phyloP scores from a whole-genome alignment of 2,888 invertebrate genomes.

The Idaea straminata region DNA sequence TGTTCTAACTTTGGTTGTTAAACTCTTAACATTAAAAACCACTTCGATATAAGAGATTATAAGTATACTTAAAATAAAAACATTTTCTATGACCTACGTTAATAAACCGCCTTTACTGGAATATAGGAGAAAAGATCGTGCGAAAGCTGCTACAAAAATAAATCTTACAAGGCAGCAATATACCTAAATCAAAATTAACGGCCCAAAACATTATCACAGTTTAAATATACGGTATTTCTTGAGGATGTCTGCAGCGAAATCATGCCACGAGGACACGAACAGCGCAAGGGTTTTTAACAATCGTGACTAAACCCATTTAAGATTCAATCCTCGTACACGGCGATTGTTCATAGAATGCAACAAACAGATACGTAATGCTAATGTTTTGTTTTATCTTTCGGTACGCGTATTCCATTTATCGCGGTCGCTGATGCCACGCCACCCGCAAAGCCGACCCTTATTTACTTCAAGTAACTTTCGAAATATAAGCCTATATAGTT shows the following conservation, averaged over 20 bases:
- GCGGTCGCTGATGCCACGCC: neutral
- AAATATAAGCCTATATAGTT: neutral
- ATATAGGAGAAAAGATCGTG: neutral
- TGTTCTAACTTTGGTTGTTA: neutral
- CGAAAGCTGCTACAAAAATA: constrained; percentile 1
- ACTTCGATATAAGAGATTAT: neutral
- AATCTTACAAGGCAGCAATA: neutral
- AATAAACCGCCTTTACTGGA: neutral
- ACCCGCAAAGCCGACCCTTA: neutral
- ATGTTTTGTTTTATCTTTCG: constrained; percentile 3
- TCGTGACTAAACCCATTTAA: constrained; percentile 73
- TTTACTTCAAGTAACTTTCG: neutral
- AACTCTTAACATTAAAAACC: neutral
- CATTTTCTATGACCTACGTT: neutral
- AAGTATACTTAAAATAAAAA: neutral
- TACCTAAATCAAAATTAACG: constrained; percentile 4
- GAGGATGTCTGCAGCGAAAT: constrained; percentile 2
- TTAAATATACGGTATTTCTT: neutral
- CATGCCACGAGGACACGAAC: constrained; percentile 32
- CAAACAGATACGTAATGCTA: neutral
- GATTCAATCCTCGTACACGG: constrained; percentile 64
- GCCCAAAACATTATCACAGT: constrained; percentile 1
- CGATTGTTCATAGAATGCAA: constrained; percentile 63
- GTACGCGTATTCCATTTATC: neutral
- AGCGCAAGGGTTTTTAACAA: constrained; percentile 38